Evolutionary conservation across 1,140 invertebrate genomes (phyloP), one percentile per base, ranked within the genome.

Genomic region (Drosophila miranda): DNA sequence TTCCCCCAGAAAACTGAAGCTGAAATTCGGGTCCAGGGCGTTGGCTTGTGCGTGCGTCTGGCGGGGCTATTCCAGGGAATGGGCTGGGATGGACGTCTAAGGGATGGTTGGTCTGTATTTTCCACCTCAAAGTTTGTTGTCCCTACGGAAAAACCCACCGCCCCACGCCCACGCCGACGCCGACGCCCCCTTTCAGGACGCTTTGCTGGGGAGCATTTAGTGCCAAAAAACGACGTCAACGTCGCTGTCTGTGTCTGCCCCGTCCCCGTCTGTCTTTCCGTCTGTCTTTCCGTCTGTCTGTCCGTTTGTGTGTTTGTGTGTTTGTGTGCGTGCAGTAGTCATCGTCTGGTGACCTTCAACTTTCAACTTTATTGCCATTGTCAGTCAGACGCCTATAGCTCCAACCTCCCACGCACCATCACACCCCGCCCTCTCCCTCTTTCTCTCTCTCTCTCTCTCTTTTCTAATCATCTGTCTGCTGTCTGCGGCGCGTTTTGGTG

Each of bases 331-430:
- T 53, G 68, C 72, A 45, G 46, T 50, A 51, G 67, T 70, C 50
- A 49, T 62, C 48, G 86, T 89, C 86, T 84, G 84, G 86, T 79
- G 86, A 89, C 86, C 86, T 89, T 89, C 84, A 89, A 89, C 86
- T 89, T 89, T 88, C 83, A 87, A 87, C 82, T 87, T 87, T 87
- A 87, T 87, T 87, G 71, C 66, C 83, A 83, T 83, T 89, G 82
- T 88, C 83, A 84, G 78, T 75, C 71, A 68, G 74, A 77, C 70
- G 38, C 45, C 51, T 19, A 54, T 46, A 42, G 46, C 42, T 34
- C 41, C 28, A 1, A 7, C 21, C 61, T 4, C 38, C 19, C 11
- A 26, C 42, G n/a, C 26, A 19, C 42, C 56, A 44, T 9, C 41
- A 7, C 26, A 26, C 19, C 28, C 26, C 26, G 34, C 13, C 6